phyloP scores from a whole-genome alignment of 2,888 invertebrate species.

The Protophormia terraenovae region DNA sequence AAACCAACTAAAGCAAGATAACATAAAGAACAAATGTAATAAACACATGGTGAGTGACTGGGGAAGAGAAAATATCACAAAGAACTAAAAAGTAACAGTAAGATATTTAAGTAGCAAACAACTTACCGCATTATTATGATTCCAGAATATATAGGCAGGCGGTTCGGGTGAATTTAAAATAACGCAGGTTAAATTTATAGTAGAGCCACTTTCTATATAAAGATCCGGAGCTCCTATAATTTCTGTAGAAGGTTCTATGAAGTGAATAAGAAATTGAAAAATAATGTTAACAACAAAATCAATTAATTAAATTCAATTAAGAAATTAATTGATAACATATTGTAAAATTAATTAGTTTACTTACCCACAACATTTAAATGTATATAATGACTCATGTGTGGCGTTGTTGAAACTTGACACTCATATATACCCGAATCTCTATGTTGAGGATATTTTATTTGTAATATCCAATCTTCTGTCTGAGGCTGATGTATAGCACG shows the following conservation, averaged over 20 bases:
- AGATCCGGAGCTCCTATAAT: constrained; percentile 95
- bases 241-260: constrained; percentile 94
- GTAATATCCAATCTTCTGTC: constrained; percentile 95
- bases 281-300: background rate
- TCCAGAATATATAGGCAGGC: constrained; percentile 96
- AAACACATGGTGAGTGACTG: background rate
- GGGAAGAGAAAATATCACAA: background rate
- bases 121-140: constrained; percentile 95
- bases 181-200: constrained; percentile 96
- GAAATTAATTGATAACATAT: too few species aligned
- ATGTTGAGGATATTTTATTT: constrained; percentile 95
- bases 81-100: background rate
- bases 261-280: background rate
- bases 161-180: constrained; percentile 95
- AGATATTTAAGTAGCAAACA: background rate
- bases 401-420: constrained; percentile 96
- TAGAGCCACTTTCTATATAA: constrained; percentile 95
- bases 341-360: constrained; percentile 78
- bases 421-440: constrained; percentile 94
- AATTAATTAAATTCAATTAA: background rate
- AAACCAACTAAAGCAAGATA: constrained; percentile 11
- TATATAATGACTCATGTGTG: constrained; percentile 95
- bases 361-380: constrained; percentile 95
- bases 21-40: background rate
- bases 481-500: constrained; percentile 92